phyloP scores from a whole-genome alignment of 1,140 invertebrate genomes.

The Ceratoteleas bidentatus region DNA sequence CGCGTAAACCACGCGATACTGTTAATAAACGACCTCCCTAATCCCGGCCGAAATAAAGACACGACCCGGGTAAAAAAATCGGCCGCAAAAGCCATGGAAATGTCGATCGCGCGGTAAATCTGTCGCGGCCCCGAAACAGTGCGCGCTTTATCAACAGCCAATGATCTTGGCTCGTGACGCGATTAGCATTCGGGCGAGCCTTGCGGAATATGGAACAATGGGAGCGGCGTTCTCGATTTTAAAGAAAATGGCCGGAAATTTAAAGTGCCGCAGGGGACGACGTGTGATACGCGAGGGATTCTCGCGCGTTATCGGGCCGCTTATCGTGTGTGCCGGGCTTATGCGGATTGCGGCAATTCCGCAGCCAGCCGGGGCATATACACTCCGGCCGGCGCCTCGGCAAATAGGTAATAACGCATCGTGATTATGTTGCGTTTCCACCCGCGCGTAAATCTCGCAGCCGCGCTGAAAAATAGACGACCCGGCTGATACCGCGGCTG shows the following conservation, averaged over 20 bases:
- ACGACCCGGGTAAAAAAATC: slow-evolving; percentile 28
- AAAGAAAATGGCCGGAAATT: slow-evolving; percentile 80
- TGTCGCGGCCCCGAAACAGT: slow-evolving; percentile 47
- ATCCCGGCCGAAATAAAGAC: slow-evolving; percentile 14
- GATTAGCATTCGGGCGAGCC: slow-evolving; percentile 68
- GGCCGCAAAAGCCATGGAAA: slow-evolving; percentile 23
- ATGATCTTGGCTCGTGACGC: slow-evolving; percentile 71
- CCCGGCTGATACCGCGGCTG: slow-evolving; percentile 33
- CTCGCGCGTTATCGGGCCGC: slow-evolving; percentile 75
- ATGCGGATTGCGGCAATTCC: slow-evolving; percentile 75
- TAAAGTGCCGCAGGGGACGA: slow-evolving; percentile 69
- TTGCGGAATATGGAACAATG: slow-evolving; percentile 43
- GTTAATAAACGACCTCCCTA: slow-evolving; percentile 35
- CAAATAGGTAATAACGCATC: slow-evolving; percentile 79
- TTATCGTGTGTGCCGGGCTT: slow-evolving; percentile 79
- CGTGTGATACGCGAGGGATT: slow-evolving; percentile 57
- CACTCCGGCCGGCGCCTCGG: slow-evolving; percentile 57
- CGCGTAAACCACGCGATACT: slow-evolving; percentile 19
- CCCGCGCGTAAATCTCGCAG: slow-evolving; percentile 58
- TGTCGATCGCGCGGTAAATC: slow-evolving; percentile 54
- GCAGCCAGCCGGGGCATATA: slow-evolving; percentile 49
- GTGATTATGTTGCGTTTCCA: slow-evolving; percentile 75
- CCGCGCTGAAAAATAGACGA: slow-evolving; percentile 51
- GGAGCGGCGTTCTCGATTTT: slow-evolving; percentile 71
- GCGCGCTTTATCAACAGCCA: slow-evolving; percentile 51